Conservation (phyloP, 2,113 vertebrate species). For the Martes martes region DNA sequence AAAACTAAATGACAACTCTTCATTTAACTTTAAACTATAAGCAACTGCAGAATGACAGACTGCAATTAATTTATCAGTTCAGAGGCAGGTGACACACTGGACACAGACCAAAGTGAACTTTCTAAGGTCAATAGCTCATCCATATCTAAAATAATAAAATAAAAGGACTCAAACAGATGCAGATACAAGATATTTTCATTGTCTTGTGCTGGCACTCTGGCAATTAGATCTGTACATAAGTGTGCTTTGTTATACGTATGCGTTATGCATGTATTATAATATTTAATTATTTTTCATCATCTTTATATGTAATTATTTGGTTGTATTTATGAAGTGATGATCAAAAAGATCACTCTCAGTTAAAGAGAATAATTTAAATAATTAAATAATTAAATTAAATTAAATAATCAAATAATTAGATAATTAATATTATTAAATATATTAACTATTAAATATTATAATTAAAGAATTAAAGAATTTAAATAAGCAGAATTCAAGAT, state of each 20-base stretch:
- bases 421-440: no score
- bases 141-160: background rate
- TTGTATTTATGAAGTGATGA: background rate
- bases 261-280: background rate
- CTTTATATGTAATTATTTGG: background rate
- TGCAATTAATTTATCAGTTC: background rate
- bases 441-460: no score
- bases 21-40: background rate
- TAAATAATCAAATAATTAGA: background rate
- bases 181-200: background rate
- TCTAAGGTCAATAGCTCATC: background rate
- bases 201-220: background rate
- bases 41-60: background rate
- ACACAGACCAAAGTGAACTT: background rate
- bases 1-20: background rate
- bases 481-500: background rate
- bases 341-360: background rate
- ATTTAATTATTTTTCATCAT: background rate
- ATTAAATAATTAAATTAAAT: no score
- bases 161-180: background rate
- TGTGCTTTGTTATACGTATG: background rate
- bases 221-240: background rate
- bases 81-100: background rate
- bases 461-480: background rate
- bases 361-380: background rate